Evolutionary conservation across 2,113 vertebrate genomes (phyloP).

Genomic region (Ophiodon elongatus): DNA sequence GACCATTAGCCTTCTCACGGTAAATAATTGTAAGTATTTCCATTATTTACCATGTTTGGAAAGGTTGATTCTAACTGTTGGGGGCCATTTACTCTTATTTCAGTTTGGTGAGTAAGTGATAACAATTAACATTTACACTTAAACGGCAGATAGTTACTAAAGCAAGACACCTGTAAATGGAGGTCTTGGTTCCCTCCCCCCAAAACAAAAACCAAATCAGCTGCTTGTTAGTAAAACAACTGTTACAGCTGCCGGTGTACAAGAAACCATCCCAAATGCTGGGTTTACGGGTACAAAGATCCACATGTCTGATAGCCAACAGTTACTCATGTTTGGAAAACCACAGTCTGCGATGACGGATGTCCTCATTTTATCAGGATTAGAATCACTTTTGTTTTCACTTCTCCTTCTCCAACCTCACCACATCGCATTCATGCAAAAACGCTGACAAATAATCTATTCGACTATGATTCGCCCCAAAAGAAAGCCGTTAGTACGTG

Average conservation of each 20-base stretch:
- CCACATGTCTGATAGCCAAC: background rate
- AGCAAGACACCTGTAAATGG: too few relatives aligned
- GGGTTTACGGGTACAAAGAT: background rate
- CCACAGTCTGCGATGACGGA: background rate
- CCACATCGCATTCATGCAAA: background rate
- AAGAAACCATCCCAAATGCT: background rate
- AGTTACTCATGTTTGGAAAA: background rate
- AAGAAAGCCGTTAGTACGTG: background rate
- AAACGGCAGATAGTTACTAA: background rate
- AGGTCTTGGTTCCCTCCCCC: too few relatives aligned
- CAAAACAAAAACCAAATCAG: too few relatives aligned
- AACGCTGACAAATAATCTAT: background rate
- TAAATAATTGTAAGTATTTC: background rate
- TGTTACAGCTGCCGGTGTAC: background rate
- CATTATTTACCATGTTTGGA: background rate
- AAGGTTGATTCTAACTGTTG: background rate
- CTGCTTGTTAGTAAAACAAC: too few relatives aligned
- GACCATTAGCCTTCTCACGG: background rate
- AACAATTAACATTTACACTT: background rate
- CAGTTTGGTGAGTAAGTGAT: background rate
- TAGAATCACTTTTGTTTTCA: constrained; percentile 22
- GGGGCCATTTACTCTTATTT: background rate
- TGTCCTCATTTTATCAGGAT: background rate
- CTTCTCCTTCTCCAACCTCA: background rate
- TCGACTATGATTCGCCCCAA: background rate